Evolutionary conservation across 2,888 invertebrate genomes (phyloP), one percentile per base, ranked within the genome.

Genomic region (Ochropleura leucogaster): DNA sequence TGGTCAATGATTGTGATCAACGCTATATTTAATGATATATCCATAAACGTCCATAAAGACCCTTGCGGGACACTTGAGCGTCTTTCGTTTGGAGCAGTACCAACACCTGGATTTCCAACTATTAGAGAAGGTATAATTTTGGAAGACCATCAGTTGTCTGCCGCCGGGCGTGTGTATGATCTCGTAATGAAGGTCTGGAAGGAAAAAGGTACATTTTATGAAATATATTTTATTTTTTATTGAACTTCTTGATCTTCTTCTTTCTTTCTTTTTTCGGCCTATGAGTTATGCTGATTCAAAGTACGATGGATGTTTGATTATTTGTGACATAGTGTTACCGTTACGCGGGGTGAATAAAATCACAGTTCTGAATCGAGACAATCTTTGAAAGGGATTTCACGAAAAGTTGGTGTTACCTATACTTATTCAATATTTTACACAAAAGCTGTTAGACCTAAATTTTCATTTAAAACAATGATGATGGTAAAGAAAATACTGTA

Each of bases 41-140:
- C 84, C 85, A 67, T 71, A 75, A 69, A 88, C 86, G 62, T 92
- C 89, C 30, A 92, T 70, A 9, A 87, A 79, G 5, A 91, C 87
- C 20, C 84, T 87, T 0, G 91, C 91, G 4, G 86, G 84, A 66
- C 92, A 92, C 47, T 85, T 85, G 46, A 79, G 78, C 3, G 90
- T 80, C 74, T 69, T 89, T 14, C 91, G 80, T 59, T 89, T 90
- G 0, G 92, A 92, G 64, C 92, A 92, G 68, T 92, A 92, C 90
- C 91, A 92, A 44, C 83, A 89, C 7, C 90, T 85, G 4, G 88
- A 86, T 55, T 80, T 86, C 89, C 90, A 90, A 70, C 89, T 89
- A 53, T 90, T 89, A 14, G 90, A 91, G 73, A 90, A 92, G 0
- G 90, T 89, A 70, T 90, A 83, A 20, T 87, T 80, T 64, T 86